A percentile compares a stretch with the other conserved stretches of the same genome.
Evolutionary conservation across 2,888 invertebrate species (phyloP).

Genomic region (Diplolepis rosae): DNA sequence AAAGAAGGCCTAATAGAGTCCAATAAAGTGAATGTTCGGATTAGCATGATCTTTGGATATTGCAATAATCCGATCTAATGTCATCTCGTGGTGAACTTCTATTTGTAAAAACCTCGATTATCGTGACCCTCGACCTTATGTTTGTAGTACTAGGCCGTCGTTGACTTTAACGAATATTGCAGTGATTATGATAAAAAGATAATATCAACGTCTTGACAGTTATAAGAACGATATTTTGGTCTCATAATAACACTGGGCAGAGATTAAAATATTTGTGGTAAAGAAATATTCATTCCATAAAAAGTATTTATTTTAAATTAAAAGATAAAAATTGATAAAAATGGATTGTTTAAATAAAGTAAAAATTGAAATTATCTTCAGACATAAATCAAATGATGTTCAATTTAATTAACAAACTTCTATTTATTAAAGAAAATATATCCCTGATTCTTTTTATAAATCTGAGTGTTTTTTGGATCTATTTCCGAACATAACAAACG

Average conservation of each 20-base stretch:
- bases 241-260: too few species aligned
- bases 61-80: conserved; percentile 14
- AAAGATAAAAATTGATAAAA: too few species aligned
- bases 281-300: too few species aligned
- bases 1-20: background rate
- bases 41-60: background rate
- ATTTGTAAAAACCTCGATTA: conserved; percentile 10
- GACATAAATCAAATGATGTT: too few species aligned
- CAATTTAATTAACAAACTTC: too few species aligned
- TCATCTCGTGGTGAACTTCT: background rate
- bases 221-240: background rate
- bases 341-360: too few species aligned
- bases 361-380: too few species aligned
- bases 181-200: conserved; percentile 14
- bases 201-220: background rate
- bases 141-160: conserved; percentile 12
- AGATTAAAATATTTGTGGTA: too few species aligned
- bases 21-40: background rate
- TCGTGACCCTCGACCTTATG: conserved; percentile 25
- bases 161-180: conserved; percentile 33
- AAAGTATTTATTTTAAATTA: too few species aligned
- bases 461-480: too few species aligned
- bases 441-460: too few species aligned
- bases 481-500: background rate
- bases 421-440: too few species aligned